phyloP scores from a whole-genome alignment of 2,888 invertebrate species.

The Trissolcus japonicus region DNA sequence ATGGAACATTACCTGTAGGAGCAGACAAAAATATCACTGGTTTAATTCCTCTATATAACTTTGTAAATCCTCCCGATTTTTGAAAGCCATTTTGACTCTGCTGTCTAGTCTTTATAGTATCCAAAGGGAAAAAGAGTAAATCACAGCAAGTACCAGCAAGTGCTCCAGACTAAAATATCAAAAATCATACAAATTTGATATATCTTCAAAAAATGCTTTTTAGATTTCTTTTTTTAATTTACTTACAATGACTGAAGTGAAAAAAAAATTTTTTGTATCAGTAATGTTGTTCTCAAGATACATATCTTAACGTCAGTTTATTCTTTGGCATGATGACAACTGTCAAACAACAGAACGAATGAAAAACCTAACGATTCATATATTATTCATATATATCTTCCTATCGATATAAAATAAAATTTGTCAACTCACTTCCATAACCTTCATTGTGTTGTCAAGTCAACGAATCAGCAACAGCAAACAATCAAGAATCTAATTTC shows the following conservation, averaged over 20 bases:
- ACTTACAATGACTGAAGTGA: slow-evolving; percentile 68
- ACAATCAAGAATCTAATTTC: too few relatives aligned
- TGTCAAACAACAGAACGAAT: background rate
- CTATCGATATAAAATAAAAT: too few relatives aligned
- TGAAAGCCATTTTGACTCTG: slow-evolving; percentile 94
- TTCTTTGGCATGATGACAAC: background rate
- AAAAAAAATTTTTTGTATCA: slow-evolving; percentile 61
- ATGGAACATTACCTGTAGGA: slow-evolving; percentile 81
- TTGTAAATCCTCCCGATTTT: slow-evolving; percentile 91
- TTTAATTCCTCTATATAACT: slow-evolving; percentile 87
- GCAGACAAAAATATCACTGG: slow-evolving; percentile 90
- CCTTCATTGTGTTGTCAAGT: too few relatives aligned
- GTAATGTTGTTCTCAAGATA: slow-evolving; percentile 46
- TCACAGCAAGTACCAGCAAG: slow-evolving; percentile 93
- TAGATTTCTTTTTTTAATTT: too few relatives aligned
- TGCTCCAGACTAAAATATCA: slow-evolving; percentile 69
- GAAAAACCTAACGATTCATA: too few relatives aligned
- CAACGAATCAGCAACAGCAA: too few relatives aligned
- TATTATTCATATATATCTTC: too few relatives aligned
- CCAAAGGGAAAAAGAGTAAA: slow-evolving; percentile 92
- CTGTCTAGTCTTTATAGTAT: slow-evolving; percentile 96
- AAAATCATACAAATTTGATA: slow-evolving; percentile 3
- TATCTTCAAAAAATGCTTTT: background rate
- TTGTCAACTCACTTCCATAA: too few relatives aligned
- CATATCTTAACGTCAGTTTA: slow-evolving; percentile 45